Conservation (phyloP, 2,113 vertebrate genomes). For the Eira barbara region DNA sequence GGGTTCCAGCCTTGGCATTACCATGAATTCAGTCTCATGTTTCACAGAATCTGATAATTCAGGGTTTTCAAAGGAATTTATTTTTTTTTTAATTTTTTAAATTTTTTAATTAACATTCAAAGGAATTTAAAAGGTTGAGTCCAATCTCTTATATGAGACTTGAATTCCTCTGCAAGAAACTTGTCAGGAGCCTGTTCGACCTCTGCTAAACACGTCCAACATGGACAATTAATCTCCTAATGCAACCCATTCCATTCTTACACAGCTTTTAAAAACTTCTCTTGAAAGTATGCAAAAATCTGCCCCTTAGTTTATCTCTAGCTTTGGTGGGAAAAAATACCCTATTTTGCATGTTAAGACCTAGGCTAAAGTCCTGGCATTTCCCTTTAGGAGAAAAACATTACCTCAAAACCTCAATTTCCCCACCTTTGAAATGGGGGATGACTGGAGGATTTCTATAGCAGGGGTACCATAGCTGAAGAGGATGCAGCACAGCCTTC, state of each 20-base stretch:
- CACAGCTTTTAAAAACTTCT: neutral
- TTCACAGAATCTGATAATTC: neutral
- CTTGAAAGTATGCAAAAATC: neutral
- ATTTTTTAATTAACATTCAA: neutral
- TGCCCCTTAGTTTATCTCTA: neutral
- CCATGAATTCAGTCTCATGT: neutral
- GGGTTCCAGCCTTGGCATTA: neutral
- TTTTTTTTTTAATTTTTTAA: too few relatives aligned
- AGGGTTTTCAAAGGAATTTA: conserved; percentile 6
- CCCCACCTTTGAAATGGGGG: neutral
- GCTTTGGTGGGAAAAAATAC: neutral
- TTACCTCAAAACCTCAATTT: neutral
- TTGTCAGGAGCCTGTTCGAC: neutral
- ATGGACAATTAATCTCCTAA: neutral
- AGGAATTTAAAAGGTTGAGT: conserved; percentile 14
- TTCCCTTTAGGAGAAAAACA: neutral
- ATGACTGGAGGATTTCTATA: neutral
- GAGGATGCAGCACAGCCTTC: neutral
- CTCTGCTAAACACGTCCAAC: neutral
- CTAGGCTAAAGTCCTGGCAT: neutral
- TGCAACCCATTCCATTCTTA: neutral
- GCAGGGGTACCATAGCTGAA: neutral
- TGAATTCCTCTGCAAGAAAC: conserved; percentile 13
- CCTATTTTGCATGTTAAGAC: neutral
- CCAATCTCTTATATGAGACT: neutral